phyloP scores from a whole-genome alignment of 2,113 vertebrate species.

The Epinephelus fuscoguttatus region DNA sequence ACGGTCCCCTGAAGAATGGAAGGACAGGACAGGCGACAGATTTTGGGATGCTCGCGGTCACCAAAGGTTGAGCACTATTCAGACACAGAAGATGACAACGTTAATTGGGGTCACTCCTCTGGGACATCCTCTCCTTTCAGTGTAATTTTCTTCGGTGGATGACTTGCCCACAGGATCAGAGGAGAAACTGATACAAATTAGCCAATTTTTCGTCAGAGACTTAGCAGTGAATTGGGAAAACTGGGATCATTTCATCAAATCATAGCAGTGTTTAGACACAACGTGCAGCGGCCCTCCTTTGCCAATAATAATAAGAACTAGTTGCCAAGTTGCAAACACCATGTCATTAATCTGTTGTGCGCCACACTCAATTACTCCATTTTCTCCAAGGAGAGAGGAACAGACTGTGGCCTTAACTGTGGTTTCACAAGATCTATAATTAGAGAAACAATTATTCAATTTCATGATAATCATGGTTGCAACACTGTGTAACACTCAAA shows the following conservation, averaged over 20 bases:
- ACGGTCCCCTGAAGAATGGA: slow-evolving; percentile 31
- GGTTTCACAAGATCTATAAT: slow-evolving; percentile 64
- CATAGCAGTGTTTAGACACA: slow-evolving; percentile 57
- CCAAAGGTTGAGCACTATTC: slow-evolving; percentile 46
- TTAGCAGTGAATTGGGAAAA: slow-evolving; percentile 55
- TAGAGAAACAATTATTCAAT: slow-evolving; percentile 73
- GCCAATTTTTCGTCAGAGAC: slow-evolving; percentile 49
- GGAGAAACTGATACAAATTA: slow-evolving; percentile 52
- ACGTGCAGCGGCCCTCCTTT: slow-evolving; percentile 39
- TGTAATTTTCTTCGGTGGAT: slow-evolving; percentile 55
- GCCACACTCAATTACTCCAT: slow-evolving; percentile 75
- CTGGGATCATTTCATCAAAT: slow-evolving; percentile 67
- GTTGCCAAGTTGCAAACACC: slow-evolving; percentile 68
- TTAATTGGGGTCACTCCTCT: slow-evolving; percentile 75
- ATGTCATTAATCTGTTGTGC: slow-evolving; percentile 73
- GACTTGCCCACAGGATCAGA: slow-evolving; percentile 44
- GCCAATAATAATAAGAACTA: slow-evolving; percentile 72
- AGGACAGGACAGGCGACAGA: slow-evolving; percentile 53
- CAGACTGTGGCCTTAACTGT: slow-evolving; percentile 64
- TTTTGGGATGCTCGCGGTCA: slow-evolving; percentile 48
- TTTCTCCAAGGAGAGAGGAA: slow-evolving; percentile 68
- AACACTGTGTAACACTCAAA: slow-evolving; percentile 33
- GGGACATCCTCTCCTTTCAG: slow-evolving; percentile 54
- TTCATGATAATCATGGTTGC: slow-evolving; percentile 42
- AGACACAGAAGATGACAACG: slow-evolving; percentile 38